These are phyloP conservation scores for Anseranas semipalmata DNA, from an alignment of 2,113 vertebrate genomes.

Conservation along the genomic window DNA sequence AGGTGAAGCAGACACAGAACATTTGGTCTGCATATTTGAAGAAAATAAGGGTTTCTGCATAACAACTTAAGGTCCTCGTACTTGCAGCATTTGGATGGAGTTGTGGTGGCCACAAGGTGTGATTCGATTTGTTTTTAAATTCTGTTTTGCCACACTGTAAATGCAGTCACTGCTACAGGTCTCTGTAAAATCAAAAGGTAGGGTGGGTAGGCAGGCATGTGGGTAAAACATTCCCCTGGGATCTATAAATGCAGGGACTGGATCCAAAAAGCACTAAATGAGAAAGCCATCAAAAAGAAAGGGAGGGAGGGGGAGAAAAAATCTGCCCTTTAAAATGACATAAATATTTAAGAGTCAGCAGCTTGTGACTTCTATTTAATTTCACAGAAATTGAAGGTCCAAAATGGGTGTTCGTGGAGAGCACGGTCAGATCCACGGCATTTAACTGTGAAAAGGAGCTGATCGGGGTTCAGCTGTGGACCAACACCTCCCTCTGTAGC, in stretches of 20 bases:
- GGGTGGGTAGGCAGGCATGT: neutral
- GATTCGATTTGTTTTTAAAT: conserved; percentile 66
- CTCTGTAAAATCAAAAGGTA: conserved; percentile 29
- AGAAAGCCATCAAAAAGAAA: neutral
- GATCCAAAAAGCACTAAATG: neutral
- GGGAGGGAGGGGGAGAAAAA: accelerated
- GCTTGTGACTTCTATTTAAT: neutral
- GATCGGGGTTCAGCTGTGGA: neutral
- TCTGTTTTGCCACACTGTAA: conserved; percentile 17
- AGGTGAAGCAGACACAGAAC: conserved; percentile 48
- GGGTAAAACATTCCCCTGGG: neutral
- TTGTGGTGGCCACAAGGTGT: conserved; percentile 16
- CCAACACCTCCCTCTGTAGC: neutral
- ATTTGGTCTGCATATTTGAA: conserved; percentile 27
- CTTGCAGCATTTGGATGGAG: conserved; percentile 3
- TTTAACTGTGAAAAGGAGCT: neutral
- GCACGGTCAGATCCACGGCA: neutral
- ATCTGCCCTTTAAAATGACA: neutral
- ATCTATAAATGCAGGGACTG: neutral
- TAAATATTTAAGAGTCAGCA: conserved; percentile 1
- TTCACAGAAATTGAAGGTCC: neutral
- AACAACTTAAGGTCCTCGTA: conserved; percentile 6
- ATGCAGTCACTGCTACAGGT: conserved; percentile 7
- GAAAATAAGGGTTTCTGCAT: conserved; percentile 1
- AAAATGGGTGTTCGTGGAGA: neutral